Evolutionary conservation across 2,797 vertebrate genomes (phyloP).

Genomic region (Jordanella pulchra): DNA sequence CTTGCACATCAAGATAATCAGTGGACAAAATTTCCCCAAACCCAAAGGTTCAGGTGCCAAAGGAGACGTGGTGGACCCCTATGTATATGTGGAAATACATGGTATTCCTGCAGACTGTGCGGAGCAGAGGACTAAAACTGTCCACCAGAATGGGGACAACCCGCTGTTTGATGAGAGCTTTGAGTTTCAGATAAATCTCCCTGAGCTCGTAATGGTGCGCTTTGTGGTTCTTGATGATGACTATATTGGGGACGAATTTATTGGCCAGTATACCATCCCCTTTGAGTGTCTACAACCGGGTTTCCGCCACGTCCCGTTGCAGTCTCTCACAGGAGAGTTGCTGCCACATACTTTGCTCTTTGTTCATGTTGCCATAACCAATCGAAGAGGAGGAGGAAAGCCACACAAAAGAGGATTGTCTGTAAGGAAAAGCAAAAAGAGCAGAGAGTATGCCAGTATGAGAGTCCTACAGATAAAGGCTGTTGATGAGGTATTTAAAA

Average conservation of each 20-base stretch:
- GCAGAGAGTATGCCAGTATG: conserved; percentile 94
- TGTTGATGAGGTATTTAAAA: conserved; percentile 96
- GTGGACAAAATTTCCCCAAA: conserved; percentile 98
- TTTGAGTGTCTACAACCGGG: conserved; percentile 98
- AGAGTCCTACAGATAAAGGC: conserved; percentile 92
- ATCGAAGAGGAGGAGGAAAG: conserved; percentile 96
- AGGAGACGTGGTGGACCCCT: conserved; percentile 96
- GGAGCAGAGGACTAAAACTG: conserved; percentile 95
- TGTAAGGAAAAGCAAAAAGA: conserved; percentile 92
- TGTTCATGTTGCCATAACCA: conserved; percentile 97
- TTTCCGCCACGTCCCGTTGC: conserved; percentile 94
- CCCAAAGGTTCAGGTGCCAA: conserved; percentile 98
- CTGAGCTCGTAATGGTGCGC: conserved; percentile 96
- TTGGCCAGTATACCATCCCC: conserved; percentile 96
- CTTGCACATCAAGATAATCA: conserved; percentile 97
- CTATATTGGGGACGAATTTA: conserved; percentile 98
- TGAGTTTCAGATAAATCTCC: conserved; percentile 98
- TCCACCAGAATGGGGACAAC: conserved; percentile 95
- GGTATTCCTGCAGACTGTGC: conserved; percentile 97
- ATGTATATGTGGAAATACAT: conserved; percentile 96
- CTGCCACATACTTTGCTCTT: conserved; percentile 92
- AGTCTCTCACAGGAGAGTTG: conserved; percentile 92
- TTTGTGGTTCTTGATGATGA: conserved; percentile 98
- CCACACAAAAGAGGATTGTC: conserved; percentile 97
- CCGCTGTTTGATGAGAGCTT: conserved; percentile 98